Conservation (phyloP, 2,888 invertebrate genomes). For the Malachius bipustulatus region DNA sequence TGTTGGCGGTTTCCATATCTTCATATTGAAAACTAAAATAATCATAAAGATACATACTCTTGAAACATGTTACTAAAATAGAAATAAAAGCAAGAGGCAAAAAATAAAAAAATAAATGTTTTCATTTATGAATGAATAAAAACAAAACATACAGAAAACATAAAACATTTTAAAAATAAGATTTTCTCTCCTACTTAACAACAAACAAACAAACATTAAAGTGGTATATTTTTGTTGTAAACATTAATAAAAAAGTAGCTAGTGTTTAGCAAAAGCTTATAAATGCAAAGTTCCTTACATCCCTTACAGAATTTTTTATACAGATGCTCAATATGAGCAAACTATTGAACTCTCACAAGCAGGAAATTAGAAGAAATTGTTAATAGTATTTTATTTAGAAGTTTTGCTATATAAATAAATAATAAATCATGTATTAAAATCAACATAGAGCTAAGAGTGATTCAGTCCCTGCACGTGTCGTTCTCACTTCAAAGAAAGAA, state of each 20-base stretch:
- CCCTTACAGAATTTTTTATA: constrained; percentile 5
- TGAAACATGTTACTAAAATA: too few species aligned
- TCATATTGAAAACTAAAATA: too few species aligned
- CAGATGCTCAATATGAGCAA: constrained; percentile 15
- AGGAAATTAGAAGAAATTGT: constrained; percentile 8
- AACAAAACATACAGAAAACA: too few species aligned
- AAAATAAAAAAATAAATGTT: too few species aligned
- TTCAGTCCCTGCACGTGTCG: constrained; percentile 26
- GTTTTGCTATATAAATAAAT: background rate
- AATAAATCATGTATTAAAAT: background rate
- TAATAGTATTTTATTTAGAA: background rate
- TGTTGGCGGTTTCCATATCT: too few species aligned
- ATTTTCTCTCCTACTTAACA: too few species aligned
- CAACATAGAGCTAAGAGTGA: background rate
- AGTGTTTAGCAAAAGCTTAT: constrained; percentile 13
- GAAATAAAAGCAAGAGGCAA: too few species aligned
- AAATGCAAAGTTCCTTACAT: constrained; percentile 13
- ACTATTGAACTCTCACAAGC: constrained; percentile 11
- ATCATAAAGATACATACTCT: too few species aligned
- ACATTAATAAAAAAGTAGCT: constrained; percentile 8
- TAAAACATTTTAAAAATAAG: background rate
- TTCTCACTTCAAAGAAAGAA: constrained; percentile 31
- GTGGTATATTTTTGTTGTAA: too few species aligned
- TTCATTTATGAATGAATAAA: too few species aligned
- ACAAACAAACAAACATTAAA: too few species aligned